Base-by-base conservation (phyloP, 2,113 vertebrate species). In the Chaenocephalus aceratus region DNA sequence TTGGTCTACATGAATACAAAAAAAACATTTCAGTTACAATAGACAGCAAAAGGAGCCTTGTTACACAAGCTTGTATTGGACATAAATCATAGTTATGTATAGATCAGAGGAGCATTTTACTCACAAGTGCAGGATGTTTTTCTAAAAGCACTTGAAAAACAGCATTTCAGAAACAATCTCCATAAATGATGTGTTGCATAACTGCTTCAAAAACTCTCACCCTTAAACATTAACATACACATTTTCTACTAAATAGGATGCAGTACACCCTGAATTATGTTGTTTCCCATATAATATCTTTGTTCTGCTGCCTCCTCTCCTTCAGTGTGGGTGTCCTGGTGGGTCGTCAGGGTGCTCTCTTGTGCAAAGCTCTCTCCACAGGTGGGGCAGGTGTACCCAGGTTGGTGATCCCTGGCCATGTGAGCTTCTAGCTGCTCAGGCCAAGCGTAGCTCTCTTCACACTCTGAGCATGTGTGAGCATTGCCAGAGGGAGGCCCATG, bases 311-410 rank as follows among this genome's bases (percentile, higher is more conserved):
- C 77, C 44, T 86, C 85, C 57, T 90, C 86, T 45, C 51, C 82
- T n/a, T 86, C 86, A 45, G 80, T 91, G 44, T 90, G 86, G 76
- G 86, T 95, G 80, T 91, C 93, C 86, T 95, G 93, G 68, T 96
- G 95, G 26, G 89, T 91, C 52, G 94, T 94, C 44, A 96, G 92
- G 80, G 88, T 85, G 74, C 92, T 94, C 66, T 95, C 95, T 69
- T 90, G 88, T 71, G 88, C 90, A 80, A 96, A 97, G 85, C 92
- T 93, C 86, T 96, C 95, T 80, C 94, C 95, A 72, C 95, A 95
- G 57, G 94, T 95, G 10, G 89, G 88, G 86, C 89, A 96, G 90
- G 26, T 87, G 91, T 95, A 93, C 57, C 93, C 92, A 34, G 93
- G 91, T 15, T 86, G 69, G 21, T 96, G 94, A 59, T 88, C 93